Percentiles rank a stretch among this genome's conserved stretches.
These are phyloP conservation scores for Hormiphora californensis DNA, from an alignment of 37 sponge, comb jelly and placozoan species.

Conservation along the genomic window DNA sequence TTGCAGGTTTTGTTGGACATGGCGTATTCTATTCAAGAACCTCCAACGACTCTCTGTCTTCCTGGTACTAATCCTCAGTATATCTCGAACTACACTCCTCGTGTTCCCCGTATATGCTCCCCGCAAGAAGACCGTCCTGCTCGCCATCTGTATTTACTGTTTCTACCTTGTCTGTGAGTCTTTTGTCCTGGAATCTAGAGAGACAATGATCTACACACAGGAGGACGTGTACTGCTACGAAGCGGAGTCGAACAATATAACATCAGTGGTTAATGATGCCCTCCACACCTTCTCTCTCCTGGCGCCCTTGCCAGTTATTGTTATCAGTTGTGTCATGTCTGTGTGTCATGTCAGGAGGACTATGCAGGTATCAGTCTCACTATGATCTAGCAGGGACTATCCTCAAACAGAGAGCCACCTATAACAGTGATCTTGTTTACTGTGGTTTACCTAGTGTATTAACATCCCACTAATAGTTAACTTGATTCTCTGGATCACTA, in stretches of 20 bases:
- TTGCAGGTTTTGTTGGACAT: not conserved
- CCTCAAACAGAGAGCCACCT: slow-evolving; percentile 4
- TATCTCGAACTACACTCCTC: not conserved
- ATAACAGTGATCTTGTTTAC: not conserved
- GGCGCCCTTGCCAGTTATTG: not conserved
- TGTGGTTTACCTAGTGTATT: not conserved
- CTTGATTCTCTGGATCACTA: not conserved
- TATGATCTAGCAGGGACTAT: not conserved
- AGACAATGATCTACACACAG: not conserved
- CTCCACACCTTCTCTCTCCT: not conserved
- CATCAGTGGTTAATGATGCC: not conserved
- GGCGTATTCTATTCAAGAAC: not conserved
- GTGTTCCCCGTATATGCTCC: not conserved
- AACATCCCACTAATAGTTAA: slow-evolving; percentile 10
- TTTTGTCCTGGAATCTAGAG: not conserved
- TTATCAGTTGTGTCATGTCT: not conserved
- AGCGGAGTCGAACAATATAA: not conserved
- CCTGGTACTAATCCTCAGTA: not conserved
- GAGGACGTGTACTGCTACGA: not conserved
- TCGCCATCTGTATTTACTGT: not conserved
- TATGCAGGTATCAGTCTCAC: not conserved
- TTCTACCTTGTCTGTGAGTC: not conserved
- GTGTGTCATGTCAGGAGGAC: not conserved
- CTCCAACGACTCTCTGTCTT: slow-evolving; percentile 17
- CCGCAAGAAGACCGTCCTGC: slow-evolving; percentile 3